Conservation (phyloP, 2,797 vertebrate species). For the Hybognathus amarus region DNA sequence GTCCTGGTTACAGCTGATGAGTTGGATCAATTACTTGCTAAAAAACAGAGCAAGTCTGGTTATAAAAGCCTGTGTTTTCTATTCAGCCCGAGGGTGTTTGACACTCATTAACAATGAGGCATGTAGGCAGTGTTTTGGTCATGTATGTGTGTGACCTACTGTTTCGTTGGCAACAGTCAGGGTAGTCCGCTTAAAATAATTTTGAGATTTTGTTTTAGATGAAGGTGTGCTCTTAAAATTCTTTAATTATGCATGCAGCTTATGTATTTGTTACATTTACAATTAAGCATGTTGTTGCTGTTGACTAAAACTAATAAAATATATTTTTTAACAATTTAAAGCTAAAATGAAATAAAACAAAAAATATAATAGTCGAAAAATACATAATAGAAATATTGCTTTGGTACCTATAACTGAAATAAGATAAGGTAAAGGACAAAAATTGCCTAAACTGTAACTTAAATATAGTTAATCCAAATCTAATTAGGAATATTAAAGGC, state of each 20-base stretch:
- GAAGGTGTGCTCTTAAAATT: neutral
- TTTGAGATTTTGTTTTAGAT: neutral
- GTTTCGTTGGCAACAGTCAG: neutral
- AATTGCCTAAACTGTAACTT: neutral
- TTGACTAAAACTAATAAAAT: neutral
- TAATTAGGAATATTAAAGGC: neutral
- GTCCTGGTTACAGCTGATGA: slow-evolving; percentile 36
- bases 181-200: neutral
- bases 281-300: neutral
- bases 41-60: slow-evolving; percentile 42
- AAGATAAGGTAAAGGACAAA: neutral
- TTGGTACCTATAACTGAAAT: neutral
- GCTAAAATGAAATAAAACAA: neutral
- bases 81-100: slow-evolving; percentile 23
- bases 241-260: neutral
- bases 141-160: slow-evolving; percentile 22
- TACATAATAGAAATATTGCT: too few relatives aligned
- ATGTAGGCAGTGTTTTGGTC: slow-evolving; percentile 22
- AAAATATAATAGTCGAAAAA: neutral
- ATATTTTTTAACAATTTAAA: neutral
- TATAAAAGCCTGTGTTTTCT: slow-evolving; percentile 54
- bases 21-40: slow-evolving; percentile 48
- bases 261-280: neutral
- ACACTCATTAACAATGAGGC: slow-evolving; percentile 26
- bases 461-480: neutral